Base-by-base conservation (phyloP, 1,140 invertebrate species). In the Alviniconcha marisindica region DNA sequence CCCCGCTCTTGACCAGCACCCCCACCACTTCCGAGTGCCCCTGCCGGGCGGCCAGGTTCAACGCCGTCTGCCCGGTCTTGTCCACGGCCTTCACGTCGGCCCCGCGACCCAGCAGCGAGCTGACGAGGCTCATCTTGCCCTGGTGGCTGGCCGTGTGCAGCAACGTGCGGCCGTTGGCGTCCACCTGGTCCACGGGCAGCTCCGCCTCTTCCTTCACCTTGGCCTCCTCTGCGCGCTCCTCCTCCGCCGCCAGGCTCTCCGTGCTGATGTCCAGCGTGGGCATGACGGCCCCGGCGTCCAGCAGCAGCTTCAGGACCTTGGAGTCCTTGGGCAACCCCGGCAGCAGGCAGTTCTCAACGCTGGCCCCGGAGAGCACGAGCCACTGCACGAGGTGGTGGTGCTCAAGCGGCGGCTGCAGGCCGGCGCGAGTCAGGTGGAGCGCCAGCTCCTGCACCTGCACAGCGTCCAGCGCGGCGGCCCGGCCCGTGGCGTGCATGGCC, bases 41-140 rank as follows among this genome's bases (percentile, higher is more conserved):
- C 84, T 94, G 94, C 69, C 94, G 89, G n/a, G 94, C 94, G 21
- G 96, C 96, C 92, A 97, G 96, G 92, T 96, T 96, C 76, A 97
- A 94, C 3, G 96, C 96, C 24, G 96, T 96, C 88, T 96, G 95
- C 88, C 96, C 95, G 48, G 88, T 97, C 88, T 96, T 95, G 92
- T 99, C 98, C 79, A 96, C 95, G 0, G 96, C 96, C 91, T 98
- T 97, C 0, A 98, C 96, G 91, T 96, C 95, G 10, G 97, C 97
- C 71, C 95, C 94, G 60, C 96, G 96, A 81, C 95, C 94, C 85
- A 95, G 95, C 44, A 98, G 94, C 33, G 98, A 93, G 83, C 95
- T 94, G 73, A 96, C 93, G 28, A 98, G 92, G 79, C 96, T 96
- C 0, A 98, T 96, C 88, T 96, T 96, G 31, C 96, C 96, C 89